Base-by-base conservation (phyloP, 2,797 vertebrate species). In the Pristis pectinata region DNA sequence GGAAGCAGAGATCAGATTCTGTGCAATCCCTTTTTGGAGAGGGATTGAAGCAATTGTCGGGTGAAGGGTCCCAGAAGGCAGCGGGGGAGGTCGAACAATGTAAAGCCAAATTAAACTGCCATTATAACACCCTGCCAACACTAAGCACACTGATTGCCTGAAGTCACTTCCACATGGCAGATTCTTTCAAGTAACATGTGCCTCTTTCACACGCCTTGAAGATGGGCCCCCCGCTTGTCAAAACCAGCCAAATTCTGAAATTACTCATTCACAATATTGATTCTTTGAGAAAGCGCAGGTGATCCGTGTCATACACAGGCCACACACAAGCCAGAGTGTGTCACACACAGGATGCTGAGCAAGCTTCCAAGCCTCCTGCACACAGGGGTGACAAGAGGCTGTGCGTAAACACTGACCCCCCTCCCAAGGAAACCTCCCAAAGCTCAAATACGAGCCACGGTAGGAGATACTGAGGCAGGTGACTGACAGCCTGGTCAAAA, bases 231-330 rank as follows among this genome's bases (percentile, higher is more conserved):
- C 83, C 34, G 83, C 83, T 19, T 37, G 61, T 91, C 59, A 64
- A 91, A 91, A 9, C n/a, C n/a, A 41, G 87, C 87, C 87, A 67
- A 64, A 59, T 41, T 41, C 87, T 91, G 87, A 91, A 64, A 91
- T 67, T 41, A 91, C 34, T 67, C 59, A 67, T 41, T 91, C 59
- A 41, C 59, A 91, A 91, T 67, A 67, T 41, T 91, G 59, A 24
- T 56, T 27, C 61, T 41, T 91, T 91, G 9, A 3, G 83, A 17
- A 59, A 13, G 85, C 10, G 49, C 15, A 91, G 59, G 59, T 67
- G n/a, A 41, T 67, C n/a, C 49, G 17, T 91, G n/a, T 67, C 59
- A 67, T 59, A 2, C 24, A 24, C 15, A 59, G 83, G 56, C 83
- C 83, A 61, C 83, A n/a, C 83, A 87, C 83, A n/a, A n/a, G 83